Percentiles rank a stretch among this genome's conserved stretches.
These are phyloP conservation scores for Ceyx margarethae DNA, from an alignment of 2,113 vertebrate genomes.

Conservation along the genomic window DNA sequence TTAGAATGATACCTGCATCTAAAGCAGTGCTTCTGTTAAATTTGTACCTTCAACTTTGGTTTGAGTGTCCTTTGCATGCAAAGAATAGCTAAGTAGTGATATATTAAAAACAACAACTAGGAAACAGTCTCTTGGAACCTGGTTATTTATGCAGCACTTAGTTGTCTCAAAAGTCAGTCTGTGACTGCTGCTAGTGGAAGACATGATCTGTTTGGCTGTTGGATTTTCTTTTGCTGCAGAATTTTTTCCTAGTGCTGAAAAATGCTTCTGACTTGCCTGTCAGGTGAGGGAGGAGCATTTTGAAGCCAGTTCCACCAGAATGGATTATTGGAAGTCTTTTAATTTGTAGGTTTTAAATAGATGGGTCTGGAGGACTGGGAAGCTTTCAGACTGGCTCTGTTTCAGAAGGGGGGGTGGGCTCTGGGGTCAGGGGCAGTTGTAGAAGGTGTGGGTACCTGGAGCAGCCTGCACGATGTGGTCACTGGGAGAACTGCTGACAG, in stretches of 20 bases:
- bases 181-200: not conserved
- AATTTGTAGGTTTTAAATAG: not conserved
- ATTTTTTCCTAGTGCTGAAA: not conserved
- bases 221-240: not conserved
- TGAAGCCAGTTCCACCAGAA: not conserved
- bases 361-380: not conserved
- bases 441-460: too few species aligned
- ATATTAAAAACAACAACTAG: conserved; percentile 35
- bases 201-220: not conserved
- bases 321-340: not conserved
- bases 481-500: rapidly evolving
- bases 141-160: conserved; percentile 17
- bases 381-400: not conserved
- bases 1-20: too few species aligned
- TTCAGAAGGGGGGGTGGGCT: not conserved
- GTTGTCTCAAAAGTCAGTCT: not conserved
- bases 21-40: conserved; percentile 1
- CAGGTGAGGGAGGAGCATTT: not conserved
- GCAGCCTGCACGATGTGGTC: rapidly evolving
- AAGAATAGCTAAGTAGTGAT: conserved; percentile 11
- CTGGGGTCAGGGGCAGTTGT: not conserved
- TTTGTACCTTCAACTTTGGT: conserved; percentile 2
- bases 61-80: conserved; percentile 34
- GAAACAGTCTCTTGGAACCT: conserved; percentile 22
- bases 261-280: not conserved